A percentile compares a stretch with the other conserved stretches of the same genome.
These are phyloP conservation scores for Ctenomys sociabilis DNA, from an alignment of 2,113 vertebrate genomes.

Conservation along the genomic window DNA sequence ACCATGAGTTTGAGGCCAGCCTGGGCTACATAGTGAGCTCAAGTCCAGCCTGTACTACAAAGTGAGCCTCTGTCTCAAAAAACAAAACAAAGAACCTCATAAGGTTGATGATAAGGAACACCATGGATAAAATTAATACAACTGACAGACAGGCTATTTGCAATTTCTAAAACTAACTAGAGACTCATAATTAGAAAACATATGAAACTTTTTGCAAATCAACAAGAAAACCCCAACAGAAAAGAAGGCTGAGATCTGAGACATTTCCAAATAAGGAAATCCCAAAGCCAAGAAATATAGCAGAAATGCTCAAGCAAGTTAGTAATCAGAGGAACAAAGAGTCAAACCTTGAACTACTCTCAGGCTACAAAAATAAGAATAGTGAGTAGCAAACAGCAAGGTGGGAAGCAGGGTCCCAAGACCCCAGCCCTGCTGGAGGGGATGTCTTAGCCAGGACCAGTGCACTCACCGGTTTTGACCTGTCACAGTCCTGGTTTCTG, in stretches of 20 bases:
- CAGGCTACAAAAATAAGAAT: background rate
- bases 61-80: background rate
- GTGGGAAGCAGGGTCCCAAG: background rate
- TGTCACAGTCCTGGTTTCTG: background rate
- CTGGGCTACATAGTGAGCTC: background rate
- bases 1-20: background rate
- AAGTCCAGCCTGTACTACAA: background rate
- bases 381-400: background rate
- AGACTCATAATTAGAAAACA: conserved; percentile 1
- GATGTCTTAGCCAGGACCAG: background rate
- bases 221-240: background rate
- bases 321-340: background rate
- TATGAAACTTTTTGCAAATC: background rate
- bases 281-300: background rate
- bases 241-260: background rate
- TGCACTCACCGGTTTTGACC: background rate
- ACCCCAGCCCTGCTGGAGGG: too few species aligned
- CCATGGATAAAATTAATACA: background rate
- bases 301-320: background rate
- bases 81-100: background rate
- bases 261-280: background rate
- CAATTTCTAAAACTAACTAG: background rate
- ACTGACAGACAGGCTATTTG: background rate
- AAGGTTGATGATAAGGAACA: background rate
- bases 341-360: background rate